Evolutionary conservation across 2,888 invertebrate species (phyloP).

Genomic region (Amiota minor): DNA sequence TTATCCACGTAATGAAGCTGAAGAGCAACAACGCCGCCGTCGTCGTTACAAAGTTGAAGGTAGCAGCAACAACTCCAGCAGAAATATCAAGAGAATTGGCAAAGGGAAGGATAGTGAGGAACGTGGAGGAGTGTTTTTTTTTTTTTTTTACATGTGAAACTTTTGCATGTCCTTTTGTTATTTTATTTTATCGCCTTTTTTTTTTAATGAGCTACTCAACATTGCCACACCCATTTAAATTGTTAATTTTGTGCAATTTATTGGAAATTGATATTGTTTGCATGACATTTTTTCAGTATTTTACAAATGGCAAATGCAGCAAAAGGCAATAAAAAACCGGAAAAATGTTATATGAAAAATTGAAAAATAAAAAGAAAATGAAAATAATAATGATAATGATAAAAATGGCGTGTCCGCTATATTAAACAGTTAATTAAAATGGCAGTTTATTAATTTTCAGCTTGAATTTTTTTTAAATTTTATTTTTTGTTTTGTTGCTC

Average conservation of each 20-base stretch:
- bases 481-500: neutral
- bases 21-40: neutral
- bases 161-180: neutral
- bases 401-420: neutral
- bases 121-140: neutral
- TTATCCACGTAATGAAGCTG: constrained; percentile 20
- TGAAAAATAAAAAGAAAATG: neutral
- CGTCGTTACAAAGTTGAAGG: no score
- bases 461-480: neutral
- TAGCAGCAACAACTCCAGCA: no score
- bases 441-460: constrained; percentile 9
- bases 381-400: neutral
- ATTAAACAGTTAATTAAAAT: constrained; percentile 19
- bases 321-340: neutral
- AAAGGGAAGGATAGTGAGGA: neutral
- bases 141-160: neutral
- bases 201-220: constrained; percentile 22
- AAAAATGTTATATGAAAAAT: neutral
- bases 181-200: neutral
- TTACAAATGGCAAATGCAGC: neutral
- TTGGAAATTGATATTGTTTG: constrained; percentile 19
- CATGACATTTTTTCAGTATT: constrained; percentile 3
- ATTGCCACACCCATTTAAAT: constrained; percentile 22
- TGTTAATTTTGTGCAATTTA: constrained; percentile 18
- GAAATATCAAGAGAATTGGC: neutral